Conservation (phyloP, 30 jellyfish, hydroid and myxozoan species). For the Morbakka virulenta region DNA sequence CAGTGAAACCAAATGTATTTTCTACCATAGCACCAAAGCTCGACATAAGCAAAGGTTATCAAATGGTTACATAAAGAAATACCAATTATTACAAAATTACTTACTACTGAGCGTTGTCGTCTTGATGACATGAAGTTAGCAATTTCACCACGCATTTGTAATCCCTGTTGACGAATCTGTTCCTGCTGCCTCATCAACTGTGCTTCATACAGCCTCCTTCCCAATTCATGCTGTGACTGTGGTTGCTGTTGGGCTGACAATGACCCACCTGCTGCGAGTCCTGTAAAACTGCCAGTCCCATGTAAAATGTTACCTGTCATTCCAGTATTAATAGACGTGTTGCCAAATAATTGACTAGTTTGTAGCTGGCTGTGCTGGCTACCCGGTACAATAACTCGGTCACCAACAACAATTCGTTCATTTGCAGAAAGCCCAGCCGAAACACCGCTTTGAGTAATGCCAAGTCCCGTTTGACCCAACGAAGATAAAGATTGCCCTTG, state of each 20-base stretch:
- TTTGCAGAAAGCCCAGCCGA: not conserved
- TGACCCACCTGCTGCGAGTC: slow-evolving; percentile 22
- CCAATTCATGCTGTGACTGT: slow-evolving; percentile 33
- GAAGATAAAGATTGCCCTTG: not conserved
- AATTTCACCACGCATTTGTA: not conserved
- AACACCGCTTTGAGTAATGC: not conserved
- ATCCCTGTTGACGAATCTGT: slow-evolving; percentile 41
- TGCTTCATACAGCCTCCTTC: slow-evolving; percentile 64
- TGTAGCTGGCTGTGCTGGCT: not conserved
- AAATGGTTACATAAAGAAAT: no score
- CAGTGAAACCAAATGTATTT: no score
- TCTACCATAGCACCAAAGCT: no score
- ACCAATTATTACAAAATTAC: no score
- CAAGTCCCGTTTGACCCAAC: not conserved
- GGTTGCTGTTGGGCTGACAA: slow-evolving; percentile 60
- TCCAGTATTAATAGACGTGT: not conserved
- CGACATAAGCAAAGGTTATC: no score
- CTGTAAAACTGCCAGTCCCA: not conserved
- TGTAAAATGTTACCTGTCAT: not conserved
- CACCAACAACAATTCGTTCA: not conserved
- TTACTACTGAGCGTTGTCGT: not conserved
- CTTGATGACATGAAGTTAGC: not conserved
- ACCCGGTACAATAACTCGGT: not conserved
- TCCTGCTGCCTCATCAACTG: slow-evolving; percentile 70
- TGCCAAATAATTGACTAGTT: not conserved